Evolutionary conservation across 2,888 invertebrate genomes (phyloP).

Genomic region (Spodoptera littoralis): DNA sequence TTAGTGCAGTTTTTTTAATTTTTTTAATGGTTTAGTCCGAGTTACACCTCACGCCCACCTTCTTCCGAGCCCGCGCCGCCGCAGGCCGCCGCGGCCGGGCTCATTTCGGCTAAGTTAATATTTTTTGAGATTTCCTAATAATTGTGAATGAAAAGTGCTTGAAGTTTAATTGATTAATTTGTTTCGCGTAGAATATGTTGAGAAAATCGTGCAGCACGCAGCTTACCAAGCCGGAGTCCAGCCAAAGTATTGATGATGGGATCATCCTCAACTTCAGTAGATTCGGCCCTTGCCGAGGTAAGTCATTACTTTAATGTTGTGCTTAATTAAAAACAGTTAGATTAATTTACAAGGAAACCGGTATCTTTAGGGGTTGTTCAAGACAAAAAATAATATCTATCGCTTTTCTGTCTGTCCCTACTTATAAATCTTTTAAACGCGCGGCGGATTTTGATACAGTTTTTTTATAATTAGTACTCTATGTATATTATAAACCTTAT

Average conservation of each 20-base stretch:
- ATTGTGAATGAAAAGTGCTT: background rate
- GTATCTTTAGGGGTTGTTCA: too few relatives aligned
- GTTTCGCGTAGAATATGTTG: slow-evolving; percentile 68
- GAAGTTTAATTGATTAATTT: slow-evolving; percentile 1
- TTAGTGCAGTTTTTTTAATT: background rate
- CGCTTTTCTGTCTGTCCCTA: too few relatives aligned
- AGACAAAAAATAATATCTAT: too few relatives aligned
- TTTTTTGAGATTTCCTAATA: background rate
- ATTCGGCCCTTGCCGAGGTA: slow-evolving; percentile 74
- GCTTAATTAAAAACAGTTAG: too few relatives aligned
- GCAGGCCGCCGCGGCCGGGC: slow-evolving; percentile 21
- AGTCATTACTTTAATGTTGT: slow-evolving; percentile 7
- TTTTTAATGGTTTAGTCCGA: slow-evolving; percentile 2
- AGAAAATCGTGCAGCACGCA: slow-evolving; percentile 81
- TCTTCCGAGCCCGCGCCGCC: slow-evolving; percentile 19
- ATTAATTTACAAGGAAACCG: too few relatives aligned
- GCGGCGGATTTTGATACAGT: too few relatives aligned
- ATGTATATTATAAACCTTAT: too few relatives aligned
- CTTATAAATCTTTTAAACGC: too few relatives aligned
- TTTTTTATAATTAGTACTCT: too few relatives aligned
- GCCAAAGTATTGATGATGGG: slow-evolving; percentile 78
- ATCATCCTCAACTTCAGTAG: slow-evolving; percentile 77
- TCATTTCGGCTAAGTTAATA: slow-evolving; percentile 22
- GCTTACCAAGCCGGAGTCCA: slow-evolving; percentile 76
- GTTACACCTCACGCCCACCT: slow-evolving; percentile 11